These are phyloP conservation scores for Monopterus albus DNA, from an alignment of 2,113 vertebrate species.

Conservation along the genomic window DNA sequence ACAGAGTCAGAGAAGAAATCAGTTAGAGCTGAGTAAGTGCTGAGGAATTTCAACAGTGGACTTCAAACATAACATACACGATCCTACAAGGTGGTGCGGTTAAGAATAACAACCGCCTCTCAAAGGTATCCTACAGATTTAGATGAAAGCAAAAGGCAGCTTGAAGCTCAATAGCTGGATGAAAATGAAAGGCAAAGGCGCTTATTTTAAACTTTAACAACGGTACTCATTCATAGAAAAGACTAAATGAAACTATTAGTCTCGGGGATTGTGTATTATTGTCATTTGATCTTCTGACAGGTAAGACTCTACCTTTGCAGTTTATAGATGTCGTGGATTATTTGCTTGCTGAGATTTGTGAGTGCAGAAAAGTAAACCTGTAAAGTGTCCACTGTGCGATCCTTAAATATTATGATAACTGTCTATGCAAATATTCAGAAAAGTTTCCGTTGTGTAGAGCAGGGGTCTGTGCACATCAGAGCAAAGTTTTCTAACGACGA, in stretches of 20 bases:
- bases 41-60: constrained; percentile 57
- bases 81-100: constrained; percentile 9
- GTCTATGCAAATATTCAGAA: constrained; percentile 18
- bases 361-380: not conserved
- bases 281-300: constrained; percentile 13
- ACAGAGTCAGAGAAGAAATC: constrained; percentile 60
- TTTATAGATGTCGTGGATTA: not conserved
- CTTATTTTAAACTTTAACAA: not conserved
- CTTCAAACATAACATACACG: constrained; percentile 23
- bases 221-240: not conserved
- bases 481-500: constrained; percentile 17
- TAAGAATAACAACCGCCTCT: constrained; percentile 3
- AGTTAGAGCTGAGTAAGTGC: constrained; percentile 56
- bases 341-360: not conserved
- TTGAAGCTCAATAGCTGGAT: not conserved
- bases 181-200: not conserved
- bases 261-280: not conserved
- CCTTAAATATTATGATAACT: constrained; percentile 11
- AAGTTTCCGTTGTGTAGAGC: not conserved
- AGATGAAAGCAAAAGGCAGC: not conserved
- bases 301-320: constrained; percentile 2
- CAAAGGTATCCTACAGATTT: not conserved
- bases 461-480: not conserved
- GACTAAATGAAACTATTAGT: not conserved
- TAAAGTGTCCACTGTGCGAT: not conserved